phyloP scores from a whole-genome alignment of 1,140 invertebrate species.

The Ganaspis sp. region DNA sequence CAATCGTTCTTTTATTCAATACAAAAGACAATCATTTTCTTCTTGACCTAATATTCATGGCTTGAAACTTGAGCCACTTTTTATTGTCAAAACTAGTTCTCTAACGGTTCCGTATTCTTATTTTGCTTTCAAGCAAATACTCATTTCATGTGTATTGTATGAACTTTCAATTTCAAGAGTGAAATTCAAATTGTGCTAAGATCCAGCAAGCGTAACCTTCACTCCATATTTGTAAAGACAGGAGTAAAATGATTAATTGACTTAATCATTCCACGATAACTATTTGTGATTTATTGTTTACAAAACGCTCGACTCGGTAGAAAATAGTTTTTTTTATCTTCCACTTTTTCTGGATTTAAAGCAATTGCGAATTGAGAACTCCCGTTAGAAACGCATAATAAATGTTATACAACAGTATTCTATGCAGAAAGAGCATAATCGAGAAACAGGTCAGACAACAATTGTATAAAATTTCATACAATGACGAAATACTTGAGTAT shows the following conservation, averaged over 20 bases:
- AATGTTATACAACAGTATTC: slow-evolving; percentile 4
- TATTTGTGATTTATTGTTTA: background rate
- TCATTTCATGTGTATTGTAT: background rate
- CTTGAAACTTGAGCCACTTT: background rate
- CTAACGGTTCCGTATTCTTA: background rate
- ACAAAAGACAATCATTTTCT: background rate
- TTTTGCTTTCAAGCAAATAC: background rate
- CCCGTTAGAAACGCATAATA: background rate
- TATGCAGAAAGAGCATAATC: background rate
- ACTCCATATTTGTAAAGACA: background rate
- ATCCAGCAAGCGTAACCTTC: background rate
- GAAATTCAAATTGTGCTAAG: slow-evolving; percentile 14
- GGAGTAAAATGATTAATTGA: background rate
- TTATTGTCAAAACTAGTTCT: slow-evolving; percentile 17
- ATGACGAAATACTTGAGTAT: background rate
- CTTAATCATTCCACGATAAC: no score
- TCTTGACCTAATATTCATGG: background rate
- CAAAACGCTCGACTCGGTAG: background rate
- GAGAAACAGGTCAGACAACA: background rate
- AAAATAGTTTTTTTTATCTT: no score
- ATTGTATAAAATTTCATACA: slow-evolving; percentile 8
- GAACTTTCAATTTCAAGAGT: slow-evolving; percentile 8
- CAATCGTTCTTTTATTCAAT: no score
- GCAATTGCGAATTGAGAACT: background rate
- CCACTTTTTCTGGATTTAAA: background rate